Base-by-base conservation (phyloP, 2,888 invertebrate genomes). In the Brachynemurus nebulosus region DNA sequence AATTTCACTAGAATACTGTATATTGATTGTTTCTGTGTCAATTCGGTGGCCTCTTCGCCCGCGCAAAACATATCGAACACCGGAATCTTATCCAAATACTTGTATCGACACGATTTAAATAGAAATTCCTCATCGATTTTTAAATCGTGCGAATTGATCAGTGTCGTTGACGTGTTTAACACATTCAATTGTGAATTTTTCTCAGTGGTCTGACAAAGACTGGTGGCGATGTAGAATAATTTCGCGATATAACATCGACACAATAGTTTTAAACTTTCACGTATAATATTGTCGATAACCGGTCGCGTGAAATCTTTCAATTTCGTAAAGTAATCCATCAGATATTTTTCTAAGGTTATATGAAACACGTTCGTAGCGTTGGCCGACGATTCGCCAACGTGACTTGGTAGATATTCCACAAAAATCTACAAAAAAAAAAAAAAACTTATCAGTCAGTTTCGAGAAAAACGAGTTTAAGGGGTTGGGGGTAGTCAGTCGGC, bases 391-490 rank as follows among this genome's bases (percentile, higher is more conserved):
- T 70, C 54, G 2, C 78, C 78, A 23, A 78, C 73, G 52, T 76
- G 69, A n/a, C 76, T 74, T 4, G 79, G 78, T 46, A 80, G 62
- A 56, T 76, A 79, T 47, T 78, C 78, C 45, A 79, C 57, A 53
- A 78, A 79, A 9, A 77, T 66, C 64, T 77, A 66, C 5, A 68
- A 56, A n/a, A n/a, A n/a, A n/a, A n/a, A n/a, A n/a, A n/a, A n/a
- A n/a, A n/a, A n/a, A n/a, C n/a, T n/a, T n/a, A n/a, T n/a, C n/a
- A n/a, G n/a, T n/a, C n/a, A n/a, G n/a, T n/a, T n/a, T n/a, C n/a
- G n/a, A n/a, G n/a, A n/a, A n/a, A n/a, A n/a, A n/a, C n/a, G n/a
- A n/a, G n/a, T n/a, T n/a, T n/a, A n/a, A n/a, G n/a, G n/a, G n/a
- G n/a, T n/a, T n/a, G n/a, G n/a, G n/a, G n/a, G n/a, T n/a, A n/a